Conservation (phyloP, 1,140 invertebrate genomes). For the Gonatopus flavifemur region DNA sequence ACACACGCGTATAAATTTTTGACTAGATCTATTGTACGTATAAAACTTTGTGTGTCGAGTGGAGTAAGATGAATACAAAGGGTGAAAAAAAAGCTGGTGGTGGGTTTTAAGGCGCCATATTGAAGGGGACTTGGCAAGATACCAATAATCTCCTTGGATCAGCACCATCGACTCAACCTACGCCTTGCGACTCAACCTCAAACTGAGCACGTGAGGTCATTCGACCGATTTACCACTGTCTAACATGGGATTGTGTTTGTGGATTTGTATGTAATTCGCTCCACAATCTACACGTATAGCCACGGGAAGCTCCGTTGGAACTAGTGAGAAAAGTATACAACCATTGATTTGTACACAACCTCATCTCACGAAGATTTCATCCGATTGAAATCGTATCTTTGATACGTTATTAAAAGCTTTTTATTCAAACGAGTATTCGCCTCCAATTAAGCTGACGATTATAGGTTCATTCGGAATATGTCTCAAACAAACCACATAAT, state of each 20-base stretch:
- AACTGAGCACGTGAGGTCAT: conserved; percentile 11
- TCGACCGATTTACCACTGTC: conserved; percentile 17
- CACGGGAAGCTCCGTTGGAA: neutral
- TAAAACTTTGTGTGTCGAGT: conserved; percentile 28
- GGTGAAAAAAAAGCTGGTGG: conserved; percentile 15
- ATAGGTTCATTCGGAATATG: neutral
- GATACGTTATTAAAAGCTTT: neutral
- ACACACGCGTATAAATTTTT: conserved; percentile 8
- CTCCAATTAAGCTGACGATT: neutral
- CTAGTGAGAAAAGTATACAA: no score
- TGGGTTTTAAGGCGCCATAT: conserved; percentile 17
- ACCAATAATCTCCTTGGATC: conserved; percentile 41
- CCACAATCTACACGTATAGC: neutral
- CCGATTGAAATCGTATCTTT: neutral
- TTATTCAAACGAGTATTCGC: neutral
- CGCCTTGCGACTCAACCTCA: conserved; percentile 10
- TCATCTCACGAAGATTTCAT: neutral
- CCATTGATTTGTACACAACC: neutral
- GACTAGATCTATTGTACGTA: conserved; percentile 15
- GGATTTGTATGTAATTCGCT: no score
- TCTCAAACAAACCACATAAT: neutral
- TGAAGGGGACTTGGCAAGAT: conserved; percentile 30
- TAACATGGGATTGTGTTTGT: neutral
- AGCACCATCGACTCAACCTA: conserved; percentile 18
- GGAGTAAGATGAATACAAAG: conserved; percentile 24